phyloP scores from a whole-genome alignment of 2,113 vertebrate species.

The Centropus unirufus region DNA sequence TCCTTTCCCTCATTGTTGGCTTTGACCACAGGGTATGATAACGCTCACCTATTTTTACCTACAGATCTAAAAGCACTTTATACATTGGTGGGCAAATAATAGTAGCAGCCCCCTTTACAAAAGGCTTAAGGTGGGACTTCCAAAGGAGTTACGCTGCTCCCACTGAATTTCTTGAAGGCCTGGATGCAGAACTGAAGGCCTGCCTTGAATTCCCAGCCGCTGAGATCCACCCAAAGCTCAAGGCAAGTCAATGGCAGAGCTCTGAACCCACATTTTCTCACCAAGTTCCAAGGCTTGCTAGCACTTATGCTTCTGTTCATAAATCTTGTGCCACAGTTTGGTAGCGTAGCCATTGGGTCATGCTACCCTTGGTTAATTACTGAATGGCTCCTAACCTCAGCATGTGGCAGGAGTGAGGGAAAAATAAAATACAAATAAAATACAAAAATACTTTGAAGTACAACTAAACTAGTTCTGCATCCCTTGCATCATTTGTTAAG shows the following conservation, averaged over 20 bases:
- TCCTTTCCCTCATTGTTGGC: not conserved
- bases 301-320: not conserved
- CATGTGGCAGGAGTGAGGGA: not conserved
- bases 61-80: not conserved
- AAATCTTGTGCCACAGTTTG: not conserved
- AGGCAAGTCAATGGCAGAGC: not conserved
- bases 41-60: not conserved
- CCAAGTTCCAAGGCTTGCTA: not conserved
- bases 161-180: not conserved
- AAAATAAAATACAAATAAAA: conserved; percentile 6
- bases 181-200: not conserved
- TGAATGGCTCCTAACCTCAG: not conserved
- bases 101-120: not conserved
- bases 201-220: not conserved
- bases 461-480: not conserved
- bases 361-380: not conserved
- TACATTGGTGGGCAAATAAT: not conserved
- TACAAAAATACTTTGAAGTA: not conserved
- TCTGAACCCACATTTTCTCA: not conserved
- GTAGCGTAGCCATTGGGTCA: not conserved
- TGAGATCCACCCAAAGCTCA: not conserved
- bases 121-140: not conserved
- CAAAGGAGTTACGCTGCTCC: not conserved
- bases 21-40: not conserved
- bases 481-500: not conserved